Conservation (phyloP, 92 coral and sea anemone species). For the Epizoanthus ramosus region DNA sequence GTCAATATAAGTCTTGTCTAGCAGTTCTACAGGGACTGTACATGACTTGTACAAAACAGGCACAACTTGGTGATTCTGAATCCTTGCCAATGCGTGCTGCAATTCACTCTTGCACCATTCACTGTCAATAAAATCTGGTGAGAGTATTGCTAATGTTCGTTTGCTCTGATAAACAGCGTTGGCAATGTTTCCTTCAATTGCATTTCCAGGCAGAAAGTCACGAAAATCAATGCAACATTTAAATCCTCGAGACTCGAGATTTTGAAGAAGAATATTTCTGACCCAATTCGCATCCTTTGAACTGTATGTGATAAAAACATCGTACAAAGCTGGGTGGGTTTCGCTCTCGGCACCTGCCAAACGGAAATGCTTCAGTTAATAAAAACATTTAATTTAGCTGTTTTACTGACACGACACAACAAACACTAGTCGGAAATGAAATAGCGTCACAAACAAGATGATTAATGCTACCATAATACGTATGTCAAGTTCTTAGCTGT, state of each 20-base stretch:
- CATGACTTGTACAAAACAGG: slow-evolving; percentile 69
- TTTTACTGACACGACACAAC: no score
- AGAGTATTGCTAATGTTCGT: slow-evolving; percentile 71
- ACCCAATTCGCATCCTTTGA: slow-evolving; percentile 76
- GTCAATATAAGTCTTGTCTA: slow-evolving; percentile 64
- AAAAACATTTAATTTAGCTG: no score
- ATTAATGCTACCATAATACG: no score
- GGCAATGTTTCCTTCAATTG: slow-evolving; percentile 77
- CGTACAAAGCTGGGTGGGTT: slow-evolving; percentile 45
- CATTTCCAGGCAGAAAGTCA: slow-evolving; percentile 77
- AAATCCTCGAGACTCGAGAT: slow-evolving; percentile 74
- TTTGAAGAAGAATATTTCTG: slow-evolving; percentile 45
- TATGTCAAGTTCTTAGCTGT: no score
- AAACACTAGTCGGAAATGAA: no score
- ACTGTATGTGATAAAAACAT: slow-evolving; percentile 88
- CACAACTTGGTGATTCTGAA: slow-evolving; percentile 53
- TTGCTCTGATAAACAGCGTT: slow-evolving; percentile 76
- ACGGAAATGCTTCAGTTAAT: no score
- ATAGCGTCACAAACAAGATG: no score
- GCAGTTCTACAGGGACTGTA: slow-evolving; percentile 49
- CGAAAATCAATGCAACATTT: slow-evolving; percentile 77
- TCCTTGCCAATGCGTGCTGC: slow-evolving; percentile 69
- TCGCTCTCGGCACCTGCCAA: background rate
- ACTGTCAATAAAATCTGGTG: slow-evolving; percentile 83
- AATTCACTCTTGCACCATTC: slow-evolving; percentile 80